Conservation (phyloP, 2,797 vertebrate genomes). For the Spondyliosoma cantharus region DNA sequence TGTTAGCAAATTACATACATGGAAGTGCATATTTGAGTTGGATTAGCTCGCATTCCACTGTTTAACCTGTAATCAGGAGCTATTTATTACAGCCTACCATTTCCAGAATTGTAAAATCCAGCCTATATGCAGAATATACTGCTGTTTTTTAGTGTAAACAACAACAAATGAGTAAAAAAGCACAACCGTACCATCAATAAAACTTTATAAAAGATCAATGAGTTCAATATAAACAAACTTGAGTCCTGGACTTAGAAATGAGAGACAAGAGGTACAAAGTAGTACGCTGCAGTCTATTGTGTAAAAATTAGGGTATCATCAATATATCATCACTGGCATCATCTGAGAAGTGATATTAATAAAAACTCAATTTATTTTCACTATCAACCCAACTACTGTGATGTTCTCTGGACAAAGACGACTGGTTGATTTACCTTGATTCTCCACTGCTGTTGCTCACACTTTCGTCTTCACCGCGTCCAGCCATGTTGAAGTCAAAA, state of each 20-base stretch:
- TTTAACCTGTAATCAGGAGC: background rate
- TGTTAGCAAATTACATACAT: background rate
- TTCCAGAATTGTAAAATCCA: background rate
- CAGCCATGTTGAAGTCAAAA: slow-evolving; percentile 91
- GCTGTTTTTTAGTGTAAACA: background rate
- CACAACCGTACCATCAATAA: background rate
- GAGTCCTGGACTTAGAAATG: background rate
- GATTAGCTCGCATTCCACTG: background rate
- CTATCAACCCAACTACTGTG: background rate
- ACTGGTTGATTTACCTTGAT: slow-evolving; percentile 88
- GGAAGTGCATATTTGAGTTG: background rate
- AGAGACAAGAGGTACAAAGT: background rate
- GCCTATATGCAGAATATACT: background rate
- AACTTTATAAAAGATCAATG: background rate
- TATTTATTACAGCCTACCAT: background rate
- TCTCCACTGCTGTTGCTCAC: slow-evolving; percentile 96
- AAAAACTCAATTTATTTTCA: background rate
- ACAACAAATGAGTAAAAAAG: background rate
- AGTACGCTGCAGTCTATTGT: background rate
- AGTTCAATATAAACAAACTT: background rate
- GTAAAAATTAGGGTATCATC: background rate
- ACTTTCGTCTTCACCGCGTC: slow-evolving; percentile 96
- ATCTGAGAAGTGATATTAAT: background rate
- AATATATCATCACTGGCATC: background rate
- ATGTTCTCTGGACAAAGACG: background rate